Base-by-base conservation (phyloP, 2,797 vertebrate genomes). In the Molothrus aeneus region DNA sequence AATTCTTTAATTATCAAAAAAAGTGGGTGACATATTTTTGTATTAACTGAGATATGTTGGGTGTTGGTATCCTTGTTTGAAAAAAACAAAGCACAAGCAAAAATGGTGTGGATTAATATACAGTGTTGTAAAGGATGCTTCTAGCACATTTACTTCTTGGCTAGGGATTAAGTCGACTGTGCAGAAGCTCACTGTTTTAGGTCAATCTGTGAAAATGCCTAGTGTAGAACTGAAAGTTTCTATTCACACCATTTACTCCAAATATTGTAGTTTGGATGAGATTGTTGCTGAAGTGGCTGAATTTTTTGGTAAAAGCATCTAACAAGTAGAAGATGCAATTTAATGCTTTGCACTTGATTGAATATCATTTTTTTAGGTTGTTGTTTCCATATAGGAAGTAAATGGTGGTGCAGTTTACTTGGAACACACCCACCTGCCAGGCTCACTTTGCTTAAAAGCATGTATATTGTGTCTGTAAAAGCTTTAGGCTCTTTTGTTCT, bases 191-290 rank as follows among this genome's bases (percentile, higher is more conserved):
- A 14, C 80, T 96, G 90, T 69, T 96, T 95, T 92, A 79, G 81
- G 92, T 82, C 83, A 85, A 80, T 92, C 79, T 95, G 59, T 92
- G 80, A 92, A 96, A 96, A 93, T 68, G 79, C 64, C 51, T 96
- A 69, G 48, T 75, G 71, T 88, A 81, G 75, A 91, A 80, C 86
- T 91, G 34, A 75, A 94, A 93, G 87, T 94, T 97, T 96, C 88
- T 95, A 11, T 96, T 97, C 95, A 96, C 88, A 75, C 91, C 91
- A 95, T 96, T 97, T 96, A 94, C 88, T 95, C 86, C 86, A 95
- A 74, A 96, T 95, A 94, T 74, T 91, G 74, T 93, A 69, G 71
- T 87, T 94, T 82, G 69, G 88, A 94, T 94, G 82, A 87, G 79
- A 91, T 89, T 53, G 79, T 91, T 96, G 75, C 80, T 96, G 88